Evolutionary conservation across 2,797 vertebrate species (phyloP).

Genomic region (Manis crassicaudata): DNA sequence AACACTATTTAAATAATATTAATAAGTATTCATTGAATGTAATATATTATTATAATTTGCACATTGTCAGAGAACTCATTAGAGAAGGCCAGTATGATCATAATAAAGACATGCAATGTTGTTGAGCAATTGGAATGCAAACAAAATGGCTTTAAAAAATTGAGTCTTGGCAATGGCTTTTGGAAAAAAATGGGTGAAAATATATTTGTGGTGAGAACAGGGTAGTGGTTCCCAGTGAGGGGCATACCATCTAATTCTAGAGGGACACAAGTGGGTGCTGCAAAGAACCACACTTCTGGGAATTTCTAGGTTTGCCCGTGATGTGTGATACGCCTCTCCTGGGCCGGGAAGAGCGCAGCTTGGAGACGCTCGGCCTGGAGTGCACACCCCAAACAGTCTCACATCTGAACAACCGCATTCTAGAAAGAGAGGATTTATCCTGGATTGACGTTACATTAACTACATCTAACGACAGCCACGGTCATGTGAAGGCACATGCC

Average conservation of each 20-base stretch:
- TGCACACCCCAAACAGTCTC: accelerated
- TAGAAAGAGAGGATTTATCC: not conserved
- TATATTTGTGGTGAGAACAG: not conserved
- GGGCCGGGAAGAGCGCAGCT: not conserved
- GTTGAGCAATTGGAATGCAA: not conserved
- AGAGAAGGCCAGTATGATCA: not conserved
- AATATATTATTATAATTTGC: not conserved
- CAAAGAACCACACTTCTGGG: not conserved
- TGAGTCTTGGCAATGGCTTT: not conserved
- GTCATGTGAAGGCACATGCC: not conserved
- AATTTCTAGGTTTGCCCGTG: not conserved
- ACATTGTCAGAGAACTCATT: not conserved
- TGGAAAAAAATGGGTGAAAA: not conserved
- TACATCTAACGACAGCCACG: not conserved
- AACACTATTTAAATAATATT: not conserved
- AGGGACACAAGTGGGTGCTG: not conserved
- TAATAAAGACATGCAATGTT: not conserved
- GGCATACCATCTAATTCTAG: not conserved
- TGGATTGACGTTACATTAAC: not conserved
- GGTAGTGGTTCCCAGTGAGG: not conserved
- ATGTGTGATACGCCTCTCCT: not conserved
- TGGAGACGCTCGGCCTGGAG: not conserved
- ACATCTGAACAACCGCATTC: not conserved
- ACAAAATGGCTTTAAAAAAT: not conserved
- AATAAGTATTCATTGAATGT: not conserved